Conservation (phyloP, 2,888 invertebrate genomes). For the Thereva unica region DNA sequence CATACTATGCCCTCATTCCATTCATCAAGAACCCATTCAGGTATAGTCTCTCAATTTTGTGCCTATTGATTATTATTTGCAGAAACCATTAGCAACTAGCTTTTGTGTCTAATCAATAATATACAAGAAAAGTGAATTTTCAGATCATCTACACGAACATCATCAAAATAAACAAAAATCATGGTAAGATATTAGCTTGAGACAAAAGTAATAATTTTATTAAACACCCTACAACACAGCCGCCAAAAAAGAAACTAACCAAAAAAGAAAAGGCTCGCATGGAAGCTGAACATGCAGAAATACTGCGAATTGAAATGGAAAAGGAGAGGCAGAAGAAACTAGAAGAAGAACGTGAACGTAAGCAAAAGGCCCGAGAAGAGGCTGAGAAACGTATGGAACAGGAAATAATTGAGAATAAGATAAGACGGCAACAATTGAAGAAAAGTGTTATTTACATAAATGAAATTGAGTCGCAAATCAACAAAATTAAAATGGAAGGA, state of each 20-base stretch:
- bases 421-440: slow-evolving; percentile 53
- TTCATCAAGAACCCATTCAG: no score
- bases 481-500: slow-evolving; percentile 50
- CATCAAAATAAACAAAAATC: no score
- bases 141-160: no score
- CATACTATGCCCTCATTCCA: no score
- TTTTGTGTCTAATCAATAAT: no score
- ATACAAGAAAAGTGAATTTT: no score
- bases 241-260: slow-evolving; percentile 57
- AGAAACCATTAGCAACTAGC: no score
- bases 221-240: no score
- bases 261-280: slow-evolving; percentile 58
- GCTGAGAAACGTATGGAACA: slow-evolving; percentile 54
- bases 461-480: slow-evolving; percentile 49
- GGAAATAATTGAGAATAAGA: slow-evolving; percentile 55
- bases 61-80: no score
- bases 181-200: no score
- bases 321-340: slow-evolving; percentile 56
- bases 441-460: slow-evolving; percentile 54
- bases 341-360: slow-evolving; percentile 56
- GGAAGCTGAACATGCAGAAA: slow-evolving; percentile 58
- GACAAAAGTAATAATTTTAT: no score
- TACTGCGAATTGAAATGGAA: slow-evolving; percentile 58
- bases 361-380: slow-evolving; percentile 55
- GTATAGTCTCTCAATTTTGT: no score